Evolutionary conservation across 2,113 vertebrate species (phyloP).

Genomic region (Suricata suricatta): DNA sequence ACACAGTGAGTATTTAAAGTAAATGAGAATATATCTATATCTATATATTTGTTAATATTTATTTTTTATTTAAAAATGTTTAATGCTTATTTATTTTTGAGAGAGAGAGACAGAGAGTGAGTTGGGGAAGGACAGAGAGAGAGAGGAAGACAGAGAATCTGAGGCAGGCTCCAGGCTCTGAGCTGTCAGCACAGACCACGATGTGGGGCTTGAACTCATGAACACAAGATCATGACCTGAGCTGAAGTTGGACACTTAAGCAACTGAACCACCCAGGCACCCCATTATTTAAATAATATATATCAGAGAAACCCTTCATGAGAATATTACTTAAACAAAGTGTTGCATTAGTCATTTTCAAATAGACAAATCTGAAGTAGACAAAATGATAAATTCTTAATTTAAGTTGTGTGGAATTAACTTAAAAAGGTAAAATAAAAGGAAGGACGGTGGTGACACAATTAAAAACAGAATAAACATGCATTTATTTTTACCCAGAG

Average conservation of each 20-base stretch:
- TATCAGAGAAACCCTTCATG: neutral
- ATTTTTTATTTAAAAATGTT: too few relatives aligned
- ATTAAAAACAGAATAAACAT: neutral
- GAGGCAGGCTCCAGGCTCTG: too few relatives aligned
- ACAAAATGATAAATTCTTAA: neutral
- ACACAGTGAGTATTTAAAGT: neutral
- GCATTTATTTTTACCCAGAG: neutral
- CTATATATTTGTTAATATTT: neutral
- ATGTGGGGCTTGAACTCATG: too few relatives aligned
- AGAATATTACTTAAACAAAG: neutral
- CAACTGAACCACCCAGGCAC: too few relatives aligned
- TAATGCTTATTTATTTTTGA: too few relatives aligned
- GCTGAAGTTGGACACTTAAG: too few relatives aligned
- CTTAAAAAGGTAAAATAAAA: constrained; percentile 2
- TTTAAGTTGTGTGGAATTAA: neutral
- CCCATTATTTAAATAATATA: neutral
- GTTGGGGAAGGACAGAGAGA: too few relatives aligned
- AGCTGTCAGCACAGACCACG: too few relatives aligned
- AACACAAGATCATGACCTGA: too few relatives aligned
- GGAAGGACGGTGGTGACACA: neutral
- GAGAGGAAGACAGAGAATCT: too few relatives aligned
- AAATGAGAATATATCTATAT: neutral
- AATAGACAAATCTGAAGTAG: neutral
- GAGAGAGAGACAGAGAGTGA: too few relatives aligned
- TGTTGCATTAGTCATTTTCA: neutral